phyloP scores from a whole-genome alignment of 2,113 vertebrate genomes.

The Spheniscus mendiculus region DNA sequence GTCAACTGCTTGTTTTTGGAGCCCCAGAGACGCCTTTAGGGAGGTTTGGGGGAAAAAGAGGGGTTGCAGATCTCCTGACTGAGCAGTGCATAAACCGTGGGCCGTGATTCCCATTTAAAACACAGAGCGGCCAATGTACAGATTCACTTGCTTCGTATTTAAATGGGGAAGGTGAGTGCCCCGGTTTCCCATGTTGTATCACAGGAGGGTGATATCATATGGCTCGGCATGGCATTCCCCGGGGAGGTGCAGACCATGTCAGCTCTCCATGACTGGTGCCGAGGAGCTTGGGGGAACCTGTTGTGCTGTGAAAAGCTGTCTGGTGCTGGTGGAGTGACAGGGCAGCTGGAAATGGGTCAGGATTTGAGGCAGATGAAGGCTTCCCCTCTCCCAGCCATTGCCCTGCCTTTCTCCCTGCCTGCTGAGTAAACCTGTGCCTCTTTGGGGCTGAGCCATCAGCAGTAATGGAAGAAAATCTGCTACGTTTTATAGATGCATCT shows the following conservation, averaged over 20 bases:
- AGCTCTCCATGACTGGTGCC: neutral
- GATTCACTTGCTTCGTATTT: neutral
- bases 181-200: neutral
- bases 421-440: neutral
- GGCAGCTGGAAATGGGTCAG: neutral
- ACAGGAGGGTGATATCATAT: neutral
- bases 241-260: neutral
- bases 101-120: neutral
- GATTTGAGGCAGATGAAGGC: neutral
- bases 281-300: neutral
- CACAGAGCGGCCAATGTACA: neutral
- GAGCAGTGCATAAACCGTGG: neutral
- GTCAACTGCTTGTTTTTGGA: neutral
- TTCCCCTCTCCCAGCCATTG: neutral
- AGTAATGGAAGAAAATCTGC: neutral
- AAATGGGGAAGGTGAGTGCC: neutral
- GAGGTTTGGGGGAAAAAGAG: neutral
- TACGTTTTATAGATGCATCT: neutral
- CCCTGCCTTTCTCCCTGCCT: neutral
- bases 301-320: neutral
- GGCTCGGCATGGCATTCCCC: neutral
- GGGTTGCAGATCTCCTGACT: neutral
- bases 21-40: neutral
- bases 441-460: neutral
- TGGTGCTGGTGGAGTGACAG: neutral